These are phyloP conservation scores for Pararge aegeria DNA, from an alignment of 1,140 invertebrate species.

Conservation along the genomic window DNA sequence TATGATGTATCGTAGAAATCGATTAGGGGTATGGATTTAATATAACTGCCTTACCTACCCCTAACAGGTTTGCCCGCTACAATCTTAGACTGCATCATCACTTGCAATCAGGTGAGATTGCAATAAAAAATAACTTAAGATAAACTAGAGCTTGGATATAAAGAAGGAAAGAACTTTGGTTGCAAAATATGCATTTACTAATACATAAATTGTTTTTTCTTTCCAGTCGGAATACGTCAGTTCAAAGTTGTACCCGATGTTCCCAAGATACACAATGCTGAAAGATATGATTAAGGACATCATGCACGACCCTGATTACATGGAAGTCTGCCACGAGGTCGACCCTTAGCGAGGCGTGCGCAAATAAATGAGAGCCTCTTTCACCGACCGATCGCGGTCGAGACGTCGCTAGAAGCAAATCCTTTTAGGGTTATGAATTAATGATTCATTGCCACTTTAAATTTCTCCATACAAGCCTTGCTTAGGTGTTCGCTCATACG, in stretches of 20 bases:
- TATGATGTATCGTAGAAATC: too few species aligned
- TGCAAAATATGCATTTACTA: too few species aligned
- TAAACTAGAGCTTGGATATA: too few species aligned
- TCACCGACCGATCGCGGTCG: slow-evolving; percentile 67
- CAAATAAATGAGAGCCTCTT: slow-evolving; percentile 73
- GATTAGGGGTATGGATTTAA: too few species aligned
- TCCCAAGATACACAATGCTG: slow-evolving; percentile 94
- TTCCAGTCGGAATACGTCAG: slow-evolving; percentile 90
- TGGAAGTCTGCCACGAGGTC: slow-evolving; percentile 96
- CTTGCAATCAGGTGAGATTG: too few species aligned
- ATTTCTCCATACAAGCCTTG: neutral
- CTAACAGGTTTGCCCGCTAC: too few species aligned
- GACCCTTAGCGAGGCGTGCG: slow-evolving; percentile 82
- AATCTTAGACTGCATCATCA: too few species aligned
- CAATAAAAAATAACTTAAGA: too few species aligned
- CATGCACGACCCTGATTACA: slow-evolving; percentile 95
- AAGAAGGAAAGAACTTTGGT: too few species aligned
- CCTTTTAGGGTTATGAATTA: slow-evolving; percentile 3
- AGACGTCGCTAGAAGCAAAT: slow-evolving; percentile 53
- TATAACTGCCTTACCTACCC: too few species aligned
- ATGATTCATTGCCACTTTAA: slow-evolving; percentile 10
- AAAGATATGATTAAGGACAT: slow-evolving; percentile 98
- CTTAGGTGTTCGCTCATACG: neutral
- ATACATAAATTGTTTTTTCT: neutral
- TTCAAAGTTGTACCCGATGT: slow-evolving; percentile 95